Evolutionary conservation across 2,113 vertebrate species (phyloP), one percentile per base, ranked within the genome.

Genomic region (Sisor rabdophorus): DNA sequence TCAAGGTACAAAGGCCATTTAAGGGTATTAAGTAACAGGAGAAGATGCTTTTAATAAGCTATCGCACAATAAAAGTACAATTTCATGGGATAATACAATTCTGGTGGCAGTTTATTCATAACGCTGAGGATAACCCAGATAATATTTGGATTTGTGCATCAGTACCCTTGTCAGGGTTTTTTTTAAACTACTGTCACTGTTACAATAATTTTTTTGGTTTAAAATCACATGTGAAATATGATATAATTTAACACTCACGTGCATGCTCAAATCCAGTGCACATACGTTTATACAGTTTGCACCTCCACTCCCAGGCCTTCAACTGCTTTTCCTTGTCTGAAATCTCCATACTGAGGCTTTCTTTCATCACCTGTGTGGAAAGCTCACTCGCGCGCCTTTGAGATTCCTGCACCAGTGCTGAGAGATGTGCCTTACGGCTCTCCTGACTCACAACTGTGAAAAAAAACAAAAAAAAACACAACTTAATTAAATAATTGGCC

Each of bases 221-320:
- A 4, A 44, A 40, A 7, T 69, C 28, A 73, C 3, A 11, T 59
- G 17, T 74, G 22, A 47, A 71, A 20, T 9, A 68, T 30, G 32
- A 20, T 50, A 9, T 26, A 44, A 30, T 30, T 60, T 17, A 53
- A 26, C 87, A 93, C 95, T 96, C 85, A 99, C 97, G 89, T 77
- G 97, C 93, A 0, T 97, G 94, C 78, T 96, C 94, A 32, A 95
- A 95, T 84, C 94, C 95, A 0, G 92, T 91, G 80, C 86, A 94
- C 96, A 99, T 98, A 84, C 95, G 94, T 75, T 92, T 91, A 89
- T 97, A 98, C 4, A 99, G 94, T 78, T 93, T 92, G 79, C 89
- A 91, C 85, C 94, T 90, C 95, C 96, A 97, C 84, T 98, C 93
- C 96, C 97, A 99, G n/a, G 91, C 91, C 77, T 91, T 91, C 24